phyloP scores from a whole-genome alignment of 2,797 vertebrate species.

The Ibycter americanus region DNA sequence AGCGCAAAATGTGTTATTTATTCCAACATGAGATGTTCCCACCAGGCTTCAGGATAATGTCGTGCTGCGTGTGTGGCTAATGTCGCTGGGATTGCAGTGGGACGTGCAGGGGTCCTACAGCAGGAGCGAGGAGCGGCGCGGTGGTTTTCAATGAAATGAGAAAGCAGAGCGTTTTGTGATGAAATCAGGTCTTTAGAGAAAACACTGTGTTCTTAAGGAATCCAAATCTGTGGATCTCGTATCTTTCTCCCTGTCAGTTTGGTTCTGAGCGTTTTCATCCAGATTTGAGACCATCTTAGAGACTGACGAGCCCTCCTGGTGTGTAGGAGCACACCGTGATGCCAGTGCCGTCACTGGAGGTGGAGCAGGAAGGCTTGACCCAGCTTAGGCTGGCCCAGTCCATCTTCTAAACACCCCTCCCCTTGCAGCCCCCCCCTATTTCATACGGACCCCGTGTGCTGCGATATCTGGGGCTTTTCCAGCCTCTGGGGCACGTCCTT shows the following conservation, averaged over 20 bases:
- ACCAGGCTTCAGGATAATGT: background rate
- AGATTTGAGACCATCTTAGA: background rate
- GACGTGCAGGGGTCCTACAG: background rate
- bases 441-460: fast-evolving
- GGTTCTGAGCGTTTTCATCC: background rate
- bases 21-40: background rate
- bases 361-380: background rate
- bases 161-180: background rate
- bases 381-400: background rate
- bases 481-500: background rate
- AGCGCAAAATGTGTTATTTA: background rate
- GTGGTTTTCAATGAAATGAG: background rate
- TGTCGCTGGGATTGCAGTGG: background rate
- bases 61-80: background rate
- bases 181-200: background rate
- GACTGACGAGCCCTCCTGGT: background rate
- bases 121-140: background rate
- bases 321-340: background rate
- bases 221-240: background rate
- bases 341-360: fast-evolving
- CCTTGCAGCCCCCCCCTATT: too few species aligned
- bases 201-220: background rate
- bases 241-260: background rate
- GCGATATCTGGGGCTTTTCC: background rate
- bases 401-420: background rate